Percentiles rank a stretch among this genome's conserved stretches.
Conservation (phyloP, 2,888 invertebrate genomes). For the Lucinisca nassula region DNA sequence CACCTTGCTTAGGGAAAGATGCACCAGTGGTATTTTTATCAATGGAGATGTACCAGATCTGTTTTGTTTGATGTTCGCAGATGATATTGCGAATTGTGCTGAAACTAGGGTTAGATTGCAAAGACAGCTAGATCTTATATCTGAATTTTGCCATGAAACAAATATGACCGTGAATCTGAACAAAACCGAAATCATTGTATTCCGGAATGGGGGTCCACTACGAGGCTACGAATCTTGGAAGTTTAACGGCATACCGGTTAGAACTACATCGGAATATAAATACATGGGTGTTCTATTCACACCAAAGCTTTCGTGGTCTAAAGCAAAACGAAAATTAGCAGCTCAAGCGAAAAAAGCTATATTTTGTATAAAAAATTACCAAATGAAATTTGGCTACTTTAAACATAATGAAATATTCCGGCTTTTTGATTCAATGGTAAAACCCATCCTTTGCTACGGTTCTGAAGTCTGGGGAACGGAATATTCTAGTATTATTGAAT, state of each 20-base stretch:
- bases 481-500: constrained; percentile 2
- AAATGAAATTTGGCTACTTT: constrained; percentile 15
- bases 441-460: constrained; percentile 17
- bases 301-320: constrained; percentile 24
- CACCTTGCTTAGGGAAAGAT: constrained; percentile 2
- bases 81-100: constrained; percentile 27
- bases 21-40: background rate
- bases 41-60: constrained; percentile 12
- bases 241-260: background rate
- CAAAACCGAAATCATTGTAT: constrained; percentile 25
- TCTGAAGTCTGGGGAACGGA: constrained; percentile 10
- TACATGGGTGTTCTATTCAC: constrained; percentile 21
- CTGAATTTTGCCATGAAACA: background rate
- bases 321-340: background rate
- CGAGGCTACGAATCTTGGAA: constrained; percentile 7
- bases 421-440: constrained; percentile 15
- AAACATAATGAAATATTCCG: background rate
- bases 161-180: background rate
- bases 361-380: background rate
- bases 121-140: background rate
- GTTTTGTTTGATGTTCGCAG: constrained; percentile 24
- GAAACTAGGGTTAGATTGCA: constrained; percentile 15
- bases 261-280: constrained; percentile 10
- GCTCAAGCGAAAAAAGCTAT: constrained; percentile 10
- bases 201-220: constrained; percentile 11